These are phyloP conservation scores for Meriones unguiculatus DNA, from an alignment of 2,113 vertebrate species.

Conservation along the genomic window DNA sequence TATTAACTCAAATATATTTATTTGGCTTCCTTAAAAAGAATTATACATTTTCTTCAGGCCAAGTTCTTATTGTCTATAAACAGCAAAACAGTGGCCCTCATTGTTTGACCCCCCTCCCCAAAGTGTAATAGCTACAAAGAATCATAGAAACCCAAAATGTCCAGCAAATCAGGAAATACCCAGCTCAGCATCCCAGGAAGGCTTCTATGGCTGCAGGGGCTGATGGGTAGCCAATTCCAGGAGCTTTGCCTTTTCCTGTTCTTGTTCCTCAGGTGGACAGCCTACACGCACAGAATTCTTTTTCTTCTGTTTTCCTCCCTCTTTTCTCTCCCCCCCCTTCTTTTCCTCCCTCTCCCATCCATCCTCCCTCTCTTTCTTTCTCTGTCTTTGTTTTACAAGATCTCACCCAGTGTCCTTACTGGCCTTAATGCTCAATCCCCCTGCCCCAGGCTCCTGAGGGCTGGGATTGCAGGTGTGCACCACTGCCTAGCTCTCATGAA, in stretches of 20 bases:
- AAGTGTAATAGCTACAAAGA: not conserved
- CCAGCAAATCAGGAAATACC: not conserved
- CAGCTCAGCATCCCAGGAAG: not conserved
- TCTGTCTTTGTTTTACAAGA: not conserved
- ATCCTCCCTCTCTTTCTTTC: not conserved
- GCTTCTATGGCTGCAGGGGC: no score
- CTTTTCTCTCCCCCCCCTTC: not conserved
- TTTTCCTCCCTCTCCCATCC: no score
- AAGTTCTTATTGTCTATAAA: not conserved
- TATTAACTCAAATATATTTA: not conserved
- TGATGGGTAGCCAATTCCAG: not conserved
- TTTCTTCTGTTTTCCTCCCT: no score
- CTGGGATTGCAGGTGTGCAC: not conserved
- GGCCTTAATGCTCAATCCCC: not conserved
- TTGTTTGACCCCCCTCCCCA: not conserved
- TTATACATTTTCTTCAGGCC: not conserved
- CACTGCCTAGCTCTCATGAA: not conserved
- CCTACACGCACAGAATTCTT: accelerated
- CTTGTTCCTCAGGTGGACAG: accelerated
- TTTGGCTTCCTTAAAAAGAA: constrained; percentile 13
- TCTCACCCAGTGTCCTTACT: no score
- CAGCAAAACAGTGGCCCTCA: not conserved
- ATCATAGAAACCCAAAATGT: not conserved
- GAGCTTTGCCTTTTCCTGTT: not conserved
- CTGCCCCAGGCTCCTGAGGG: not conserved